Base-by-base conservation (phyloP, 2,888 invertebrate species). In the Osmoderma eremita region DNA sequence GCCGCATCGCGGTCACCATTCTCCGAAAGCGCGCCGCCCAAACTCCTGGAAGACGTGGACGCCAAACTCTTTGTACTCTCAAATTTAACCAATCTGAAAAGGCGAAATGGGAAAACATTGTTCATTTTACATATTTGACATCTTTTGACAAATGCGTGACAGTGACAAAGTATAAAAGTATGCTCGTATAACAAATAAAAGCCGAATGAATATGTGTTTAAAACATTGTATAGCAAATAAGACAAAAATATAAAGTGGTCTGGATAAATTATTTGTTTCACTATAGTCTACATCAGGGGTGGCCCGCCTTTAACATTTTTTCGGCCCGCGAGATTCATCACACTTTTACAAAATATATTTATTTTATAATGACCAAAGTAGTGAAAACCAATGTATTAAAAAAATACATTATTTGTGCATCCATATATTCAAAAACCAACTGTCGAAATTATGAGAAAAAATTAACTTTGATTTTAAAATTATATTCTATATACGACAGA, bases 11-110 rank as follows among this genome's bases (percentile, higher is more conserved):
- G 84, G 71, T 90, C 91, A 63, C 88, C 84, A 24, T 84, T 84
- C 70, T 88, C 88, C 5, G 83, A 82, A 3, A 86, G 79, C 62
- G 83, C 84, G 22, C 84, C 86, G 8, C 88, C 87, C 48, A 88
- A 80, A 72, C 88, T 88, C 77, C 89, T 85, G 65, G 90, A 90
- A 50, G 90, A 90, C 75, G 89, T 91, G 38, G 91, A 91, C 45
- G 91, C 91, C 77, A 92, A 83, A 79, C 91, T 91, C 79, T 91
- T 91, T 69, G 90, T 91, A 81, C 91, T 92, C 79, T 91, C 92
- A 77, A 91, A 91, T 82, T 91, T 91, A 51, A 92, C 92, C 70
- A 92, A 86, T 36, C 91, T 87, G 69, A 62, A 77, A 76, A 71
- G n/a, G 18, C 39, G 61, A 38, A 62, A 63, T 30, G 30, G 41